Evolutionary conservation across 1,140 invertebrate genomes (phyloP), one percentile per base, ranked within the genome.

Genomic region (Lordiphosa clarofinis): DNA sequence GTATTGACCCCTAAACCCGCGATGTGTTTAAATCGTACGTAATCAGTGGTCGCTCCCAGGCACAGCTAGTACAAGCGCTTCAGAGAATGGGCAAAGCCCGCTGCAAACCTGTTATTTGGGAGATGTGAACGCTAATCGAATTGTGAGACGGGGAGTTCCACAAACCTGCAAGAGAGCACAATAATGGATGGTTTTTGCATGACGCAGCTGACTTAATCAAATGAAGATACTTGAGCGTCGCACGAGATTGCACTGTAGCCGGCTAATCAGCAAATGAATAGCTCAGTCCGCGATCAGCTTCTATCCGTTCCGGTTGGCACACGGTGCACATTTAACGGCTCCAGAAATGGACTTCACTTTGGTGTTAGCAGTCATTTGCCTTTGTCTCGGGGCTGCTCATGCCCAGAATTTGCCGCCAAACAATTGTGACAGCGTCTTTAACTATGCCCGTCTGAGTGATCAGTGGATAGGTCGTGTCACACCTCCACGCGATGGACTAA

Each of bases 51-150:
- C 5, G 21, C 21, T 24, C 21, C 21, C 21, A 24, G 21, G 21
- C 21, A 24, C 4, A 24, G 21, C 21, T 24, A 24, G 21, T 24
- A 1, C 21, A 4, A 47, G 33, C 7, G 33, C 7, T n/a, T 24
- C 4, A 24, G 37, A 15, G 13, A 9, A 11, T 46, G 73, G 73
- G 73, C n/a, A 76, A 78, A 68, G 58, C 68, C 73, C 68, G 28
- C 13, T n/a, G 5, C 47, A 50, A 54, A 67, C 47, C 57, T 11
- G 61, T 59, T 46, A 37, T 13, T 10, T 10, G 13, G 9, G 11
- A 49, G 35, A 3, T 33, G 28, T 28, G 8, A 48, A 35, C 10
- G 31, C n/a, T 33, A 33, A 48, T 31, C 6, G 9, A 15, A 33
- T 47, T 42, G 15, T 19, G 40, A 13, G 15, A 38, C 46, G 57